phyloP scores from a whole-genome alignment of 2,797 vertebrate genomes.

The Eidolon dupreanum region DNA sequence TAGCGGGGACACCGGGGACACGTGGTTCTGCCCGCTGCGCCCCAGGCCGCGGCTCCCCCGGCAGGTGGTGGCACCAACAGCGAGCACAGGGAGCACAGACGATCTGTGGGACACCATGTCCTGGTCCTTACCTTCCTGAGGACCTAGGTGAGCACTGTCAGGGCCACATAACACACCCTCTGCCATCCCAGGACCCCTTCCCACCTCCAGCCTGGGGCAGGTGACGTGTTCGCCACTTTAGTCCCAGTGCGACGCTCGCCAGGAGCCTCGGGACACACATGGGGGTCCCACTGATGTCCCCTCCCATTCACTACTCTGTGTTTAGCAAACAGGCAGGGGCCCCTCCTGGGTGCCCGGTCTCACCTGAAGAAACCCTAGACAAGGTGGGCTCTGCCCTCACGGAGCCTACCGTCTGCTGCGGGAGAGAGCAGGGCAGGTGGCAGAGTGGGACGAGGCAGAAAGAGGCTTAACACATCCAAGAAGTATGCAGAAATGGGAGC shows the following conservation, averaged over 20 bases:
- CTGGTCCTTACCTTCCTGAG: not conserved
- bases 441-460: not conserved
- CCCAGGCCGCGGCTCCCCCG: not conserved
- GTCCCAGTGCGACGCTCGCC: not conserved
- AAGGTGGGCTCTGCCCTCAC: not conserved
- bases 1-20: rapidly evolving
- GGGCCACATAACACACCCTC: too few relatives aligned
- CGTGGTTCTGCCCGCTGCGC: rapidly evolving
- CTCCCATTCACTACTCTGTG: too few relatives aligned
- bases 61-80: not conserved
- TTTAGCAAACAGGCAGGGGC: not conserved
- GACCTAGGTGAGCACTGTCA: not conserved
- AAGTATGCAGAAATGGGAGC: too few relatives aligned
- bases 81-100: not conserved
- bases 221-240: rapidly evolving
- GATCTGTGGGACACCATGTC: not conserved
- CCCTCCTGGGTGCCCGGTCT: not conserved
- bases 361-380: not conserved
- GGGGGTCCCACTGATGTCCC: too few relatives aligned
- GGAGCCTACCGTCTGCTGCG: not conserved
- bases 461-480: not conserved
- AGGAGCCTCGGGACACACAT: not conserved
- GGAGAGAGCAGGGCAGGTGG: rapidly evolving
- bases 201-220: not conserved
- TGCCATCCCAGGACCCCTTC: not conserved